Conservation (phyloP, 2,888 invertebrate species). For the Amphimallon solstitiale region DNA sequence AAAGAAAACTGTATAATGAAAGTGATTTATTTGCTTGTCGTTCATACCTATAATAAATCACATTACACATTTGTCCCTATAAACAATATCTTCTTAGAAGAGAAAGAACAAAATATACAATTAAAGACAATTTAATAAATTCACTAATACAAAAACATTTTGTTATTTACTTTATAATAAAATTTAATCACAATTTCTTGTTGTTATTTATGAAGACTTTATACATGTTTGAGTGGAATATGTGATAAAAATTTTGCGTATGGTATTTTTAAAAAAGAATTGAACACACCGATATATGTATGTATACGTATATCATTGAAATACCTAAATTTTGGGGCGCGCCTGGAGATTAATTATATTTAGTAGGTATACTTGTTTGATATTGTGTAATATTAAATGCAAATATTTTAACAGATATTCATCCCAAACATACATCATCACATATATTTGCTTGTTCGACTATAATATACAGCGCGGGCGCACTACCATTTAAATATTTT, state of each 20-base stretch:
- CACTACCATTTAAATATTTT: constrained; percentile 60
- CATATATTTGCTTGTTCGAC: constrained; percentile 60
- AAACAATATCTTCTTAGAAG: constrained; percentile 55
- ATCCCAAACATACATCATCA: constrained; percentile 62
- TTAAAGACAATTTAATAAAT: constrained; percentile 57
- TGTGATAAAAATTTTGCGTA: constrained; percentile 55
- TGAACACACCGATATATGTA: constrained; percentile 13
- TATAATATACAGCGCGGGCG: constrained; percentile 58
- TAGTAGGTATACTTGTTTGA: background rate
- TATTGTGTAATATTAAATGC: background rate
- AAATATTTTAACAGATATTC: constrained; percentile 56
- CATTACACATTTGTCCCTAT: constrained; percentile 60
- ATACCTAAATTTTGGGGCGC: background rate
- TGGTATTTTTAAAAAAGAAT: constrained; percentile 13
- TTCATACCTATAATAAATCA: constrained; percentile 58
- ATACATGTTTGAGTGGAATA: constrained; percentile 57
- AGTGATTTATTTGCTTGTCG: constrained; percentile 59
- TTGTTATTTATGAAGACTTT: constrained; percentile 61
- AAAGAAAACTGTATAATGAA: constrained; percentile 49
- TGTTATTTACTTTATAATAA: constrained; percentile 61
- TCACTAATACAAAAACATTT: constrained; percentile 64
- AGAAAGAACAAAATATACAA: constrained; percentile 57
- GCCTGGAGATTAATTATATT: background rate
- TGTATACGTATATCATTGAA: too few relatives aligned
- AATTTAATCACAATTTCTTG: constrained; percentile 64